Conservation (phyloP, 2,113 vertebrate genomes). For the Riparia riparia region DNA sequence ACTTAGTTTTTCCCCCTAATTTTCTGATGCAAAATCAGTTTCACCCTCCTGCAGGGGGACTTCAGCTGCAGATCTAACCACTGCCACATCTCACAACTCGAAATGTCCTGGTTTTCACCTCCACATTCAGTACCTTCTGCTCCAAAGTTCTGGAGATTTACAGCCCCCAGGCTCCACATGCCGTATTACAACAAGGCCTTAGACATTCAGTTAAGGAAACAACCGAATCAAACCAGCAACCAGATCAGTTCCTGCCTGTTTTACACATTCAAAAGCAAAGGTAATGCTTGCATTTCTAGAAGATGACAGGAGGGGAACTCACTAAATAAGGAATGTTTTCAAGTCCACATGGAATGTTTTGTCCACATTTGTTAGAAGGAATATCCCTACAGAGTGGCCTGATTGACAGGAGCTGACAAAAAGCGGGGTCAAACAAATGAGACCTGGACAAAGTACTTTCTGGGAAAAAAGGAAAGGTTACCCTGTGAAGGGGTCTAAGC, state of each 20-base stretch:
- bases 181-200: background rate
- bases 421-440: background rate
- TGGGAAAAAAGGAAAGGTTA: constrained; percentile 11
- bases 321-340: background rate
- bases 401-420: background rate
- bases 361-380: background rate
- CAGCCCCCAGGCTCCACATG: rapidly evolving
- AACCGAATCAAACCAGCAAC: background rate
- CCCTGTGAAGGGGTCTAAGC: background rate
- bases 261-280: background rate
- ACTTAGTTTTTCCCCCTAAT: background rate
- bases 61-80: background rate
- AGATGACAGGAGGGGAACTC: background rate
- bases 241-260: background rate
- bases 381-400: background rate
- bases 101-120: background rate
- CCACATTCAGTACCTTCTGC: background rate
- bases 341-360: too few relatives aligned
- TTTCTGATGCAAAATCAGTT: background rate
- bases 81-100: background rate
- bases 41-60: background rate
- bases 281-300: background rate
- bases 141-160: background rate
- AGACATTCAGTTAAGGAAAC: background rate
- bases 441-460: background rate